Conservation (phyloP, 2,797 vertebrate genomes). For the Sebastes jordani region DNA sequence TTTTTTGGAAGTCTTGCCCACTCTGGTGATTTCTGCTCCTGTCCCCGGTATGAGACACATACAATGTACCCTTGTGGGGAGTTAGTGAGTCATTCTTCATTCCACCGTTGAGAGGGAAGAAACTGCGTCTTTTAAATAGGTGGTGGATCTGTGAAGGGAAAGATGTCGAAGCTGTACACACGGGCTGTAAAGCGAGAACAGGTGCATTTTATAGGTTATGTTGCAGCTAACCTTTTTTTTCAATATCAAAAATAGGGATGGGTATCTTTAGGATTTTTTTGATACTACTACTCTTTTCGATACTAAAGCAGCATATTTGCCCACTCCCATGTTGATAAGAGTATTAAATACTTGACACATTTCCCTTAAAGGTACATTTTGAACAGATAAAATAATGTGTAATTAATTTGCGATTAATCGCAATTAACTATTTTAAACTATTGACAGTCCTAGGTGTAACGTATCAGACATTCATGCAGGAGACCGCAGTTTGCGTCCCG, state of each 20-base stretch:
- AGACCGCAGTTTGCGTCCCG: neutral
- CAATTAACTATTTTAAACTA: no score
- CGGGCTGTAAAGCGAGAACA: neutral
- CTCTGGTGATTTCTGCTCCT: conserved; percentile 15
- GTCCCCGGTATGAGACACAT: neutral
- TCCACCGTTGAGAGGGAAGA: conserved; percentile 31
- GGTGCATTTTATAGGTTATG: neutral
- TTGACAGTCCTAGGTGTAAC: neutral
- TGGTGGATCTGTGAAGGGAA: neutral
- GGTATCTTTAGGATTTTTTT: no score
- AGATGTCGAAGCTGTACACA: neutral
- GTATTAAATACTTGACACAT: no score
- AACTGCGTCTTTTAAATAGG: conserved; percentile 20
- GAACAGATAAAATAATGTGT: no score
- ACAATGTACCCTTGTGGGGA: neutral
- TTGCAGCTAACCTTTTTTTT: neutral
- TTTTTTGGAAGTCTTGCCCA: conserved; percentile 21
- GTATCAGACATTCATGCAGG: neutral
- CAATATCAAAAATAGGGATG: neutral
- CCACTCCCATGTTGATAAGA: no score
- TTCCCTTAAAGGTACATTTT: no score
- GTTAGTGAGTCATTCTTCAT: conserved; percentile 27
- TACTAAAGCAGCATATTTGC: no score
- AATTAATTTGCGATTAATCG: no score
- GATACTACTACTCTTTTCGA: no score